These are phyloP conservation scores for Capreolus pygargus DNA, from an alignment of 2,113 vertebrate genomes.

Conservation along the genomic window DNA sequence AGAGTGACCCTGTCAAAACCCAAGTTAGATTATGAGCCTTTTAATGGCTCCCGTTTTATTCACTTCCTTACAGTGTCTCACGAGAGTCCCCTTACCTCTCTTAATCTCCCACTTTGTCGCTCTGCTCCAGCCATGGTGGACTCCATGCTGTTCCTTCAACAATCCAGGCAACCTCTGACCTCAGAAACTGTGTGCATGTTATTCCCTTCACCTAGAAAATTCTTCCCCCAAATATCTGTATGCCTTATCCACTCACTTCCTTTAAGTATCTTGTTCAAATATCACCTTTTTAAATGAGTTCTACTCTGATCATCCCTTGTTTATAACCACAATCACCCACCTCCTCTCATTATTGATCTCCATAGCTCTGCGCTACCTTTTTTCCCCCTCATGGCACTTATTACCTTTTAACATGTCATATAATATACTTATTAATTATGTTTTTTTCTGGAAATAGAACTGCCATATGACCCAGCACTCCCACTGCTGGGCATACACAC, in stretches of 20 bases:
- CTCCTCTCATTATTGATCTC: not conserved
- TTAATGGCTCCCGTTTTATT: not conserved
- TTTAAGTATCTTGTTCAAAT: not conserved
- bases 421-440: no score
- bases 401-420: not conserved
- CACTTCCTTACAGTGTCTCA: not conserved
- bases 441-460: not conserved
- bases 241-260: not conserved
- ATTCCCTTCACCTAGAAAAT: not conserved
- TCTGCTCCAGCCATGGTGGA: not conserved
- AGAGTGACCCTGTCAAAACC: not conserved
- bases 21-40: not conserved
- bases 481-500: no score
- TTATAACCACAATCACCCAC: not conserved
- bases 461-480: no score
- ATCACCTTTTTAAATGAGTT: not conserved
- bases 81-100: no score
- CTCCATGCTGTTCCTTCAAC: no score
- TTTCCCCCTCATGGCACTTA: not conserved
- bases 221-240: not conserved
- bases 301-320: not conserved
- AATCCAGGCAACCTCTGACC: no score
- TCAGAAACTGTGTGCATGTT: not conserved
- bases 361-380: not conserved
- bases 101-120: not conserved